A percentile compares a stretch with the other conserved stretches of the same genome.
phyloP scores from a whole-genome alignment of 2,888 invertebrate genomes.

The Nysson spinosus region DNA sequence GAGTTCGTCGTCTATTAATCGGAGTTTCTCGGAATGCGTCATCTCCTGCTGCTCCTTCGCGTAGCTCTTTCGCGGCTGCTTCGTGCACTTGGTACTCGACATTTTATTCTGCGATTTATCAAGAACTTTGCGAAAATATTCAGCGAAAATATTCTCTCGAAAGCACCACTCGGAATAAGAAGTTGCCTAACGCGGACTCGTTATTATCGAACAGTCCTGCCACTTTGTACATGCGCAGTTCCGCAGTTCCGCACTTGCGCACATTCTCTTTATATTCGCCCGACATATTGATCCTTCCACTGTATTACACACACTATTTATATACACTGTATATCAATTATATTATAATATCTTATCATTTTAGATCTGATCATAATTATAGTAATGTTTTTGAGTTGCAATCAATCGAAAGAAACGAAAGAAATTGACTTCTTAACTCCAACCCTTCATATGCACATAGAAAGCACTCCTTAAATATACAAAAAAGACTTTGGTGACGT shows the following conservation, averaged over 20 bases:
- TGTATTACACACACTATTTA: no score
- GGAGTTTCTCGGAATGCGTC: conserved; percentile 74
- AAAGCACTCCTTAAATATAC: no score
- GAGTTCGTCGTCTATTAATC: conserved; percentile 74
- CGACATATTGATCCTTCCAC: conserved; percentile 45
- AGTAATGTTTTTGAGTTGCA: no score
- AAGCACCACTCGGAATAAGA: neutral
- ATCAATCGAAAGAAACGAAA: no score
- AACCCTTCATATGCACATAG: no score
- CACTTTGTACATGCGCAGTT: no score
- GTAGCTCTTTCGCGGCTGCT: conserved; percentile 69
- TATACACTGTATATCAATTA: no score
- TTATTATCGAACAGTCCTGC: conserved; percentile 51
- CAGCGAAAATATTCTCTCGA: neutral
- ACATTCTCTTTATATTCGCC: conserved; percentile 21
- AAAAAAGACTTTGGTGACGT: no score
- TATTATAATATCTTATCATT: no score
- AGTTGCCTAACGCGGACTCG: conserved; percentile 11
- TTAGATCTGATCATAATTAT: no score
- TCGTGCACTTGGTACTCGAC: conserved; percentile 71
- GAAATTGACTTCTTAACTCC: no score
- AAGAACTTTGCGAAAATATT: no score
- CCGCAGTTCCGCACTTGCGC: conserved; percentile 35
- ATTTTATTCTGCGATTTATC: conserved; percentile 52
- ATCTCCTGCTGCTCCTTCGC: conserved; percentile 75